Evolutionary conservation across 2,113 vertebrate species (phyloP), one percentile per base, ranked within the genome.

Genomic region (Origma solitaria): DNA sequence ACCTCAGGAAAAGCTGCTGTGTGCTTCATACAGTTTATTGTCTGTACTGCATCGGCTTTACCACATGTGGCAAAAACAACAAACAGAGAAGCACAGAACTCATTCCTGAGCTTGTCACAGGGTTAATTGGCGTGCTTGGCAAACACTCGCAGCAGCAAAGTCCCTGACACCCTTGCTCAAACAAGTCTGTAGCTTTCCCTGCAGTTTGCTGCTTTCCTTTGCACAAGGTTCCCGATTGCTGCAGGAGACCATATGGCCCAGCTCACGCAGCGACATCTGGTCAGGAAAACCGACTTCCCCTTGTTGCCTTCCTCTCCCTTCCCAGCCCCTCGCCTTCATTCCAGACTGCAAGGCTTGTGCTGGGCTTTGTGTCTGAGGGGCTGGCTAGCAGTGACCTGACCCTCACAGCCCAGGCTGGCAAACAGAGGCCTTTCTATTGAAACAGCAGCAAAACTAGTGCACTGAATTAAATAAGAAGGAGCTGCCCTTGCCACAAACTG

Each of bases 271-370:
- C 3, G 10, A 72, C 58, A 87, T 75, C 90, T 92, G 95, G 92
- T 76, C 83, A 95, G 86, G 94, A 94, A 95, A 93, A 75, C 78
- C 49, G 25, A 82, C 85, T 87, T 88, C 88, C 88, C 56, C 49
- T 73, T 68, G n/a, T 45, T 1, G 5, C 40, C 69, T 91, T 69
- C 79, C 85, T 96, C 71, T 89, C 62, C 47, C 38, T 79, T 95
- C 77, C 54, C 68, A 90, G 58, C 51, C n/a, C 31, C 84, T 72
- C 0, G 0, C 75, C 77, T 83, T 78, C 60, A 18, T 40, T 78
- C 66, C 81, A 81, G 73, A 61, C 58, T 10, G 2, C 1, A 0
- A 35, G 70, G 64, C 35, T 47, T 31, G 11, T 24, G 62, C 66
- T 60, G 81, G 30, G 35, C 73, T 91, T 51, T 69, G 45, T 58